Base-by-base conservation (phyloP, 2,888 invertebrate genomes). In the Sthenelais limicola region DNA sequence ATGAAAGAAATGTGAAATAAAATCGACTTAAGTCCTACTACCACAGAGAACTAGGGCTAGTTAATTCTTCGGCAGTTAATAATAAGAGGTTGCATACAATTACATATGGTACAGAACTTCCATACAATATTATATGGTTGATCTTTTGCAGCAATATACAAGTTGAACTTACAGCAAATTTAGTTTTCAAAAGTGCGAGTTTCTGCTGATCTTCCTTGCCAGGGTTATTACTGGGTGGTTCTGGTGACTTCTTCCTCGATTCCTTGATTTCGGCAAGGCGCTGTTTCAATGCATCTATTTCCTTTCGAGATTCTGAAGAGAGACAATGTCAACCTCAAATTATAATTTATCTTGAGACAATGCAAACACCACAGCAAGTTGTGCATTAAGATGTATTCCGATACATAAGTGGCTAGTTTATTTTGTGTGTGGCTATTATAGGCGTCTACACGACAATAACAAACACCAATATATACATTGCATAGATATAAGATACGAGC, bases 211-310 rank as follows among this genome's bases (percentile, higher is more conserved):
- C 54, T 21, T 58, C 66, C 21, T 48, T 48, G 38, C n/a, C 7
- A 18, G 30, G 12, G 3, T 12, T 3, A 1, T 48, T 43, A 1
- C 28, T 2, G n/a, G n/a, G n/a, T n/a, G n/a, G n/a, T 24, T 38
- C 4, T 0, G 5, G 28, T 1, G 67, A 12, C 56, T 56, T 24
- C 4, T 12, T 18, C 26, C n/a, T 49, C 4, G 51, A 30, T 4
- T 47, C 32, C 0, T 47, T 15, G 52, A 77, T 75, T 51, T 77
- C 75, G 3, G 74, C 68, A 1, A 75, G 73, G 12, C 77, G 73
- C 21, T 66, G 35, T 49, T 73, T 76, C 51, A 78, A 33, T 5
- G 77, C 76, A 58, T 78, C 77, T 62, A 71, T 56, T 28, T 77
- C 75, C 28, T 58, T 68, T 30, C 77, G 72, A 3, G 73, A 69